Evolutionary conservation across 2,113 vertebrate genomes (phyloP).

Genomic region (Microtus ochrogaster): DNA sequence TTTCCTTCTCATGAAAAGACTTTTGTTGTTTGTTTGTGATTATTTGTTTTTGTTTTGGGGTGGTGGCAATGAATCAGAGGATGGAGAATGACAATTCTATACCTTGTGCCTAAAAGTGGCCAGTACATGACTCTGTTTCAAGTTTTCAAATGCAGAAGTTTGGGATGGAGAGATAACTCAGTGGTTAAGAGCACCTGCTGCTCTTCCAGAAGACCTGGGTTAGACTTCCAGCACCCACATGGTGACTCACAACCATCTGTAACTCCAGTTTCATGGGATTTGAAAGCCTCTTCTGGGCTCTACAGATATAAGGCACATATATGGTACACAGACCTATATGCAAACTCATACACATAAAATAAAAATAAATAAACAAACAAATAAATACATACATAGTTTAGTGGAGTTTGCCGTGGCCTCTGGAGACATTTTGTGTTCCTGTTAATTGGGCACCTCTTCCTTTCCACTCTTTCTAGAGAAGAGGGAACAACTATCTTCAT

Average conservation of each 20-base stretch:
- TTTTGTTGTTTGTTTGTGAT: too few relatives aligned
- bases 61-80: not conserved
- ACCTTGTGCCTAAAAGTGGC: rapidly evolving
- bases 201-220: too few relatives aligned
- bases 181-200: not conserved
- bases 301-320: not conserved
- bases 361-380: too few relatives aligned
- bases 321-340: not conserved
- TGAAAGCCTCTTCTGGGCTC: not conserved
- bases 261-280: not conserved
- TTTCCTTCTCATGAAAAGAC: not conserved
- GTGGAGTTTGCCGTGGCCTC: not conserved
- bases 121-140: not conserved
- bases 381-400: not conserved
- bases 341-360: not conserved
- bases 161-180: not conserved
- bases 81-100: not conserved
- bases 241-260: not conserved
- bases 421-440: not conserved
- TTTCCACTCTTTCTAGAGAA: not conserved
- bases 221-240: not conserved
- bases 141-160: too few relatives aligned
- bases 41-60: too few relatives aligned
- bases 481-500: not conserved
- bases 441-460: not conserved